These are phyloP conservation scores for Parnassius glacialis DNA, from an alignment of 2,888 invertebrate species.

Conservation along the genomic window DNA sequence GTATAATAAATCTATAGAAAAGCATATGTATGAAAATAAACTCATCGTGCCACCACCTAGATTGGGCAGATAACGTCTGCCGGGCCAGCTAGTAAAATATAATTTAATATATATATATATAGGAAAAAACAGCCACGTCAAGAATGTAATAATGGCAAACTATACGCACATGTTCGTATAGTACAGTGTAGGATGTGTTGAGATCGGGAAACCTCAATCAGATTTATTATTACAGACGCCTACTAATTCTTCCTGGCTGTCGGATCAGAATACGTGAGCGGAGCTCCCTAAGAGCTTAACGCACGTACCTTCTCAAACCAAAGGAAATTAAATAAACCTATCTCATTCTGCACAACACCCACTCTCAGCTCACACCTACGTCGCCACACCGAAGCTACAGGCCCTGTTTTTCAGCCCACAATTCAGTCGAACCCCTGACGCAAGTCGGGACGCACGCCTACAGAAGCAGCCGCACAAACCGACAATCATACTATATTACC, in stretches of 20 bases:
- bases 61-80: too few relatives aligned
- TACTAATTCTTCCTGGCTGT: slow-evolving; percentile 19
- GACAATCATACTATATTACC: slow-evolving; percentile 5
- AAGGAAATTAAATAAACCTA: background rate
- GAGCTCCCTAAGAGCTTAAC: slow-evolving; percentile 10
- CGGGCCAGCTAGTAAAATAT: too few relatives aligned
- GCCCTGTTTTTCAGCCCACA: slow-evolving; percentile 21
- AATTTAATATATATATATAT: too few relatives aligned
- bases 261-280: slow-evolving; percentile 15
- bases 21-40: too few relatives aligned
- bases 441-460: slow-evolving; percentile 5
- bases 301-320: background rate
- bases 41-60: too few relatives aligned
- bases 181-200: background rate
- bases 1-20: too few relatives aligned
- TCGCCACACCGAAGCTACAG: slow-evolving; percentile 20
- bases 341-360: slow-evolving; percentile 20
- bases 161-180: too few relatives aligned
- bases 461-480: background rate
- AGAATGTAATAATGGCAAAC: too few relatives aligned
- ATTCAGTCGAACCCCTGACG: slow-evolving; percentile 21
- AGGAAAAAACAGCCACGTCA: too few relatives aligned
- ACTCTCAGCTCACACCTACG: slow-evolving; percentile 23
- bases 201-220: slow-evolving; percentile 18
- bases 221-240: slow-evolving; percentile 22